A percentile compares a stretch with the other conserved stretches of the same genome.
Evolutionary conservation across 1,140 invertebrate genomes (phyloP).

Genomic region (Microplitis demolitor): DNA sequence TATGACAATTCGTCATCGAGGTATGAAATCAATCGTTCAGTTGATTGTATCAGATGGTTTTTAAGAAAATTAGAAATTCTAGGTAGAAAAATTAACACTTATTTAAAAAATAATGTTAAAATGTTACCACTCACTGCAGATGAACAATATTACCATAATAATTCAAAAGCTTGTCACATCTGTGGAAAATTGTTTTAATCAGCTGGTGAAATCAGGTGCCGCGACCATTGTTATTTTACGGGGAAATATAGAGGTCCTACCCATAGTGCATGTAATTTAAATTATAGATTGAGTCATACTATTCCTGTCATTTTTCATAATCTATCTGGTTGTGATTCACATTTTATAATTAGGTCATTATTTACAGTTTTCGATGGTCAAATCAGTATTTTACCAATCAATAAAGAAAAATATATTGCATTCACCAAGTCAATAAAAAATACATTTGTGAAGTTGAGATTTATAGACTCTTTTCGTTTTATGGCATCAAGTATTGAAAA

Average conservation of each 20-base stretch:
- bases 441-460: too few relatives aligned
- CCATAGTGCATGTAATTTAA: conserved; percentile 47
- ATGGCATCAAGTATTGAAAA: too few relatives aligned
- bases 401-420: too few relatives aligned
- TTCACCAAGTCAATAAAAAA: too few relatives aligned
- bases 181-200: conserved; percentile 42
- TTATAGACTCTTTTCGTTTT: too few relatives aligned
- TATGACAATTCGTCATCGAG: conserved; percentile 39
- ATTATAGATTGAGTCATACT: conserved; percentile 33
- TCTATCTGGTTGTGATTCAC: conserved; percentile 18
- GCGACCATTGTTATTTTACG: neutral
- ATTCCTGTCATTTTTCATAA: conserved; percentile 5
- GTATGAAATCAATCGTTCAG: conserved; percentile 36
- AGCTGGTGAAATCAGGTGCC: neutral
- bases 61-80: conserved; percentile 29
- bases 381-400: neutral
- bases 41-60: conserved; percentile 37
- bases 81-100: conserved; percentile 29
- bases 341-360: conserved; percentile 10
- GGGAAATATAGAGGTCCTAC: conserved; percentile 31
- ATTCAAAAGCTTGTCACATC: too few relatives aligned
- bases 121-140: neutral
- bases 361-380: neutral
- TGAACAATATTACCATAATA: neutral
- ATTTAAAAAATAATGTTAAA: neutral